phyloP scores from a whole-genome alignment of 2,888 invertebrate genomes.

The Eilema caniola region DNA sequence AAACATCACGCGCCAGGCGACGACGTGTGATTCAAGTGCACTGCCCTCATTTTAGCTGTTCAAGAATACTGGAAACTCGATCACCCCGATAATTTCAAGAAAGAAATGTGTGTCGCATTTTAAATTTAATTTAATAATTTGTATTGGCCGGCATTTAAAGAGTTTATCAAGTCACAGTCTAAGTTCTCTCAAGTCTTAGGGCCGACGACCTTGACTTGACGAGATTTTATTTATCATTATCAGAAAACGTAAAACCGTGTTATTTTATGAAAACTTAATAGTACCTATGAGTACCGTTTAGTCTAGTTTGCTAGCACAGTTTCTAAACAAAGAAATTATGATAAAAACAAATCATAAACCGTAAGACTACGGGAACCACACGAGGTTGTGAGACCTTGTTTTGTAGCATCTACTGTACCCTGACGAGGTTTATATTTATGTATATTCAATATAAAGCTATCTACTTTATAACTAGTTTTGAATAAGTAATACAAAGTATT shows the following conservation, averaged over 20 bases:
- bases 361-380: conserved; percentile 33
- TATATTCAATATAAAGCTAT: neutral
- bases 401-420: conserved; percentile 1
- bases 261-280: neutral
- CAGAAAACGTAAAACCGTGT: neutral
- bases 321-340: conserved; percentile 32
- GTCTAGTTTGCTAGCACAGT: conserved; percentile 14
- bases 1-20: conserved; percentile 12
- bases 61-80: conserved; percentile 51
- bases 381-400: conserved; percentile 24
- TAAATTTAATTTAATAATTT: neutral
- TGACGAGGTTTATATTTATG: neutral
- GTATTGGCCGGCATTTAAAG: conserved; percentile 4
- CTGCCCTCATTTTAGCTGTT: conserved; percentile 63
- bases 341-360: conserved; percentile 24
- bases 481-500: neutral
- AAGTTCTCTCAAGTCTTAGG: too few species aligned
- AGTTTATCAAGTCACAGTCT: too few species aligned
- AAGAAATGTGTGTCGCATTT: conserved; percentile 7
- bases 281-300: neutral
- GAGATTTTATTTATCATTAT: neutral
- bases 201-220: neutral
- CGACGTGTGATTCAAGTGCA: conserved; percentile 64
- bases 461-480: conserved; percentile 23
- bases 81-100: conserved; percentile 46